phyloP scores from a whole-genome alignment of 2,888 invertebrate species.

The Beris morrisii region DNA sequence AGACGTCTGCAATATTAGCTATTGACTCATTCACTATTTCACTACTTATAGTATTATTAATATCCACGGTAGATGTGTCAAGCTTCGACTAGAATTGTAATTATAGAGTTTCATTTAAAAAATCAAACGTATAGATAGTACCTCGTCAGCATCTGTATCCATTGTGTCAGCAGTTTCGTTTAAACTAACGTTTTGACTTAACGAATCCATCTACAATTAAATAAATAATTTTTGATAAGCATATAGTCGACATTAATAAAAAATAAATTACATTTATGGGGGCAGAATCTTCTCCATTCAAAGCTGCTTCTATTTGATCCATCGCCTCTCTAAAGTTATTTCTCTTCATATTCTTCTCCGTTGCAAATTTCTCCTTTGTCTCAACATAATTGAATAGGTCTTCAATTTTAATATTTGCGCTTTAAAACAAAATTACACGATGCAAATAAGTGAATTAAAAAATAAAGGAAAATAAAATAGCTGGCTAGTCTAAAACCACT shows the following conservation, averaged over 20 bases:
- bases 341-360: constrained; percentile 73
- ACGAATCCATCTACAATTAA: constrained; percentile 1
- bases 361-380: constrained; percentile 71
- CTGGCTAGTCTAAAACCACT: background rate
- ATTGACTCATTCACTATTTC: constrained; percentile 11
- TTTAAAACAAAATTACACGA: constrained; percentile 45
- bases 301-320: constrained; percentile 81
- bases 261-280: constrained; percentile 49
- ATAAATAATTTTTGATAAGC: background rate
- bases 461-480: constrained; percentile 28
- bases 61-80: constrained; percentile 2
- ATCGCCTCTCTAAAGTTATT: constrained; percentile 87
- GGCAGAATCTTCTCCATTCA: constrained; percentile 61
- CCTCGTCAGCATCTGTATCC: constrained; percentile 12
- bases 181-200: constrained; percentile 8
- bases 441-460: constrained; percentile 30
- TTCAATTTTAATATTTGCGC: constrained; percentile 76
- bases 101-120: background rate
- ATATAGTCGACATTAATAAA: no score
- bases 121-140: background rate
- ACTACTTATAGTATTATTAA: constrained; percentile 15
- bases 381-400: constrained; percentile 83
- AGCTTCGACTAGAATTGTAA: constrained; percentile 19
- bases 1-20: constrained; percentile 5
- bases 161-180: constrained; percentile 1